These are phyloP conservation scores for Drosophila jambulina DNA, from an alignment of 1,140 invertebrate species.

Conservation along the genomic window DNA sequence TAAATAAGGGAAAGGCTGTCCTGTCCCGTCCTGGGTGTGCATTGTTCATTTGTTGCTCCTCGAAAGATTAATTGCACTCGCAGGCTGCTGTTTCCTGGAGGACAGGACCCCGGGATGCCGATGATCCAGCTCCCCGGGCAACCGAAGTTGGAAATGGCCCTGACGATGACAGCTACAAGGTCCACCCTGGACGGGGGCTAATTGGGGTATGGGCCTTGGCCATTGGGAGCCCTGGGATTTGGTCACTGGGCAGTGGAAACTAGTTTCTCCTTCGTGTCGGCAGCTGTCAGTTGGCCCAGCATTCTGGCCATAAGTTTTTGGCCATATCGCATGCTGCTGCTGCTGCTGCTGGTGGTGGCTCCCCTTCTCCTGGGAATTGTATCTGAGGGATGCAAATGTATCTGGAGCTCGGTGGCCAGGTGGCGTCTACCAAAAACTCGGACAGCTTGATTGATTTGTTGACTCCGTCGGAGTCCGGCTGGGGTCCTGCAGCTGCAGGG, in stretches of 20 bases:
- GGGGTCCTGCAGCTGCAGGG: constrained; percentile 10
- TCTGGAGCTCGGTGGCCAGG: constrained; percentile 15
- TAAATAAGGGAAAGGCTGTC: background rate
- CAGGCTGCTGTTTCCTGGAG: constrained; percentile 5
- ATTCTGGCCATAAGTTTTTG: constrained; percentile 15
- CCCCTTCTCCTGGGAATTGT: constrained; percentile 6
- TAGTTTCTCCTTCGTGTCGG: constrained; percentile 19
- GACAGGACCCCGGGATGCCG: constrained; percentile 8
- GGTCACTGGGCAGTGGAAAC: background rate
- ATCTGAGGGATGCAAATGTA: constrained; percentile 16
- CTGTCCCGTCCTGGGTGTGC: constrained; percentile 1
- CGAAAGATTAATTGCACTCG: constrained; percentile 41
- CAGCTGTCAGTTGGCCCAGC: constrained; percentile 17
- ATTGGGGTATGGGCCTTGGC: background rate
- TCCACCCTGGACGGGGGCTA: constrained; percentile 2
- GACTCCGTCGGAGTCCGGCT: constrained; percentile 6
- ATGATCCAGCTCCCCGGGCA: constrained; percentile 27
- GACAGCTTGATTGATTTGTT: constrained; percentile 55
- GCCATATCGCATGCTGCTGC: constrained; percentile 12
- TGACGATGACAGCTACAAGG: constrained; percentile 28
- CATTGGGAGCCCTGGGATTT: constrained; percentile 1
- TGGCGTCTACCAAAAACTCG: constrained; percentile 8
- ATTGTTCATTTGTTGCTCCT: constrained; percentile 41
- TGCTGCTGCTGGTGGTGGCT: background rate
- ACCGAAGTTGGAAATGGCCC: constrained; percentile 10